Percentiles rank a stretch among this genome's conserved stretches.
Conservation (phyloP, 2,113 vertebrate genomes). For the Hydrolagus affinis region DNA sequence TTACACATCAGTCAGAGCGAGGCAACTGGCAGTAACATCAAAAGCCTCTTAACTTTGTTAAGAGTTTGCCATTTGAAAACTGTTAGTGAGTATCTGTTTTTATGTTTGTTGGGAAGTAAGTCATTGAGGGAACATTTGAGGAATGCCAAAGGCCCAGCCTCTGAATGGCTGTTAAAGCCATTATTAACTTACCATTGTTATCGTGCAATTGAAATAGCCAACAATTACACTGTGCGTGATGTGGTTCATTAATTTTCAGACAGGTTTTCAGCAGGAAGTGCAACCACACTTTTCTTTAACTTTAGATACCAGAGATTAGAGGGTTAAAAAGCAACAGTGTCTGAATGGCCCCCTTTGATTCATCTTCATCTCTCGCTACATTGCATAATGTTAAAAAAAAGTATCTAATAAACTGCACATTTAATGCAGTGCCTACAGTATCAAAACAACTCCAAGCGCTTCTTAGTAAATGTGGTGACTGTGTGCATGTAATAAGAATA, state of each 20-base stretch:
- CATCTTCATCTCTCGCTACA: too few relatives aligned
- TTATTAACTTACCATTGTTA: neutral
- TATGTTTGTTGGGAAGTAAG: constrained; percentile 8
- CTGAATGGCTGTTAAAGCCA: neutral
- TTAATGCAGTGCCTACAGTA: too few relatives aligned
- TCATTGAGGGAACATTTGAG: neutral
- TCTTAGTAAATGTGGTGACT: too few relatives aligned
- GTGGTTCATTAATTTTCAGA: neutral
- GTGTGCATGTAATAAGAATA: too few relatives aligned
- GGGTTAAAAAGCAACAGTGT: neutral
- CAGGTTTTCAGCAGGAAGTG: neutral
- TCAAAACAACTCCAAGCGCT: too few relatives aligned
- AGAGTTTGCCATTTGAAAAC: constrained; percentile 19
- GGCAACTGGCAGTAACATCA: neutral
- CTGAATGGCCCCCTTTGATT: too few relatives aligned
- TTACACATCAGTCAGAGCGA: constrained; percentile 23
- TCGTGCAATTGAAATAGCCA: neutral
- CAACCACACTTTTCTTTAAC: too few relatives aligned
- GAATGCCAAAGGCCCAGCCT: neutral
- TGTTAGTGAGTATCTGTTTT: constrained; percentile 2
- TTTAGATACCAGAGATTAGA: neutral
- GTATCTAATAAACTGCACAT: too few relatives aligned
- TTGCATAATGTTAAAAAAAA: too few relatives aligned
- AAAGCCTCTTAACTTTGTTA: constrained; percentile 7
- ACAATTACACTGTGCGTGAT: neutral